Percentiles rank a stretch among this genome's conserved stretches.
phyloP scores from a whole-genome alignment of 2,797 vertebrate species.

The Anolis apletophallus region DNA sequence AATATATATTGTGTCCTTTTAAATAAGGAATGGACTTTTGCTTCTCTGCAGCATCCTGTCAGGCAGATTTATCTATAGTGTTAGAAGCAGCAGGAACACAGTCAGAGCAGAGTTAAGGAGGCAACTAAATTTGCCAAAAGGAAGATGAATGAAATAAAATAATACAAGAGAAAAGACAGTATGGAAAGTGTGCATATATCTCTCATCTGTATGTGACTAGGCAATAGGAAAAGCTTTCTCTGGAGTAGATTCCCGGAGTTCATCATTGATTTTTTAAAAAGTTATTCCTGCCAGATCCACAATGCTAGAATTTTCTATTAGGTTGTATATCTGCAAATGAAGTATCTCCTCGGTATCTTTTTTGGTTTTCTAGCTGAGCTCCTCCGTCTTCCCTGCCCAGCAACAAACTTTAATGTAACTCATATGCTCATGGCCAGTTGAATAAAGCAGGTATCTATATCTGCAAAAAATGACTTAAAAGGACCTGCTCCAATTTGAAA shows the following conservation, averaged over 20 bases:
- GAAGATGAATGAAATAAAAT: background rate
- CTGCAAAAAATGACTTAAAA: slow-evolving; percentile 31
- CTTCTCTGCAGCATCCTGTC: background rate
- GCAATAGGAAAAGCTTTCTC: background rate
- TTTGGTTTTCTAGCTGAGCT: background rate
- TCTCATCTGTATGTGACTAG: background rate
- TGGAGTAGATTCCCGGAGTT: background rate
- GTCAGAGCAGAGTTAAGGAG: background rate
- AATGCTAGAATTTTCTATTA: slow-evolving; percentile 27
- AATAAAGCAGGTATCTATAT: slow-evolving; percentile 6
- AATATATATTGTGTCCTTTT: background rate
- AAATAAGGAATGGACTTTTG: slow-evolving; percentile 14
- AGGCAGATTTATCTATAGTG: background rate
- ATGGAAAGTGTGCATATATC: background rate
- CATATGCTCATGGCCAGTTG: slow-evolving; percentile 29
- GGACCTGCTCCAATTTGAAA: slow-evolving; percentile 9
- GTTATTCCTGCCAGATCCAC: slow-evolving; percentile 25
- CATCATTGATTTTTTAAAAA: fast-evolving
- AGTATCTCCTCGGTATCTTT: background rate
- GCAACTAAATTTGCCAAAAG: background rate
- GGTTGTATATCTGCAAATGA: background rate
- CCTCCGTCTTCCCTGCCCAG: slow-evolving; percentile 23
- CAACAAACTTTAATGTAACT: slow-evolving; percentile 18
- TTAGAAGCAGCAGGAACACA: background rate
- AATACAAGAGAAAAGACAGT: background rate